Base-by-base conservation (phyloP, 2,113 vertebrate species). In the Scolopax mira region DNA sequence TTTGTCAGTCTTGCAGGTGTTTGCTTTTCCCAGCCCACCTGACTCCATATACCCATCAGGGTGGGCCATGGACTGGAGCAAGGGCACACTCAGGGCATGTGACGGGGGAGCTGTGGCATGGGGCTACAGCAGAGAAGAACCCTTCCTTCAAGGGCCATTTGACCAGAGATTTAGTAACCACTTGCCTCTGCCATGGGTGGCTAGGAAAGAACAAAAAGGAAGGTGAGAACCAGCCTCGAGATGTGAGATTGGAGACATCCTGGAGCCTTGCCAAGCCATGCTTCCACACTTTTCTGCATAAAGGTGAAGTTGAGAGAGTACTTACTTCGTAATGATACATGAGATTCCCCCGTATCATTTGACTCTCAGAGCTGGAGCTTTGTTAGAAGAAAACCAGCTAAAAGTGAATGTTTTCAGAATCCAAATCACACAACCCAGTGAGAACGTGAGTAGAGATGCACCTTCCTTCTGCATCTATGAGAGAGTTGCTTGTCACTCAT, bases 31-130 rank as follows among this genome's bases (percentile, higher is more conserved):
- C 8, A 6, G 4, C 19, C 8, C 7, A 3, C n/a, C 60, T 57
- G 24, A 23, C 8, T 19, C 35, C 11, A 35, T 5, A 3, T 22
- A 37, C 5, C 41, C 7, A 16, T 42, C 8, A 5, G 0, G 2
- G 11, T 44, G 37, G n/a, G 15, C 37, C 16, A 33, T 21, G 30
- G 10, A 16, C 22, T 27, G 11, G 24, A 28, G 62, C 19, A 46
- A n/a, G n/a, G n/a, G 23, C 28, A 12, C 6, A 6, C 2, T 54
- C 9, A n/a, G 37, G 14, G 18, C 6, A 7, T 4, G 11, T 35
- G 27, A 39, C 0, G 11, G 8, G 2, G 13, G 15, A 67, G 27
- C 23, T 1, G 1, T 0, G 0, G 17, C 31, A 46, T 0, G 0
- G 16, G 31, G 7, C 3, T 74, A 37, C 33, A 75, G 33, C 15